Percentiles rank a stretch among this genome's conserved stretches.
These are phyloP conservation scores for Agriopis leucophaearia DNA, from an alignment of 2,888 invertebrate species.

Conservation along the genomic window DNA sequence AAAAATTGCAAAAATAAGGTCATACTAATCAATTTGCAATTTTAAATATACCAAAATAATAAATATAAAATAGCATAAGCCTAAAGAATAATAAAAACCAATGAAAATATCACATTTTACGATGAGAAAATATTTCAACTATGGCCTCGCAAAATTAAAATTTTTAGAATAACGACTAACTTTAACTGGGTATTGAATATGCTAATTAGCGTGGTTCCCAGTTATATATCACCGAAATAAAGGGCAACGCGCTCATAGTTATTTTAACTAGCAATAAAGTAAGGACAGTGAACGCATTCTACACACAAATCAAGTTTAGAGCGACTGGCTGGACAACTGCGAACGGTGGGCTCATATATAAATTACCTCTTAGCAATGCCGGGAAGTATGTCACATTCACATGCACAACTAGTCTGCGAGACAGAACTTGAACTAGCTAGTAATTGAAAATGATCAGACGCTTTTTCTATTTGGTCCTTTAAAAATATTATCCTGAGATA, in stretches of 20 bases:
- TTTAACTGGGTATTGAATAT: conserved; percentile 28
- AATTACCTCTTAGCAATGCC: conserved; percentile 55
- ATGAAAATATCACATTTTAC: conserved; percentile 14
- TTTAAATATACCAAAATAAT: no score
- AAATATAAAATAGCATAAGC: background rate
- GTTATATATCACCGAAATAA: conserved; percentile 36
- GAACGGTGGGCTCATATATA: conserved; percentile 49
- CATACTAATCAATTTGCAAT: background rate
- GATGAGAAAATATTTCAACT: conserved; percentile 10
- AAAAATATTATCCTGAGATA: no score
- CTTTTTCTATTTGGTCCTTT: no score
- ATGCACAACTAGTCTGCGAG: conserved; percentile 31
- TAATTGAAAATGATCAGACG: conserved; percentile 1
- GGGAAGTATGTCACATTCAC: conserved; percentile 59
- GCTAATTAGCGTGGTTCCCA: conserved; percentile 28
- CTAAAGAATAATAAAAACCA: background rate
- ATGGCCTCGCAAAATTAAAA: conserved; percentile 12
- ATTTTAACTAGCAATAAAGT: conserved; percentile 39
- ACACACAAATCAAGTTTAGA: conserved; percentile 42
- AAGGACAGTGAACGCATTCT: conserved; percentile 40
- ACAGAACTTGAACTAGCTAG: conserved; percentile 20
- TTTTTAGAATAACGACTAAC: conserved; percentile 12
- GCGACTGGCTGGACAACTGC: conserved; percentile 36
- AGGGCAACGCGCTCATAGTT: conserved; percentile 24
- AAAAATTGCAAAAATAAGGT: background rate